phyloP scores from a whole-genome alignment of 2,888 invertebrate genomes.

The Quadroppia sp. region DNA sequence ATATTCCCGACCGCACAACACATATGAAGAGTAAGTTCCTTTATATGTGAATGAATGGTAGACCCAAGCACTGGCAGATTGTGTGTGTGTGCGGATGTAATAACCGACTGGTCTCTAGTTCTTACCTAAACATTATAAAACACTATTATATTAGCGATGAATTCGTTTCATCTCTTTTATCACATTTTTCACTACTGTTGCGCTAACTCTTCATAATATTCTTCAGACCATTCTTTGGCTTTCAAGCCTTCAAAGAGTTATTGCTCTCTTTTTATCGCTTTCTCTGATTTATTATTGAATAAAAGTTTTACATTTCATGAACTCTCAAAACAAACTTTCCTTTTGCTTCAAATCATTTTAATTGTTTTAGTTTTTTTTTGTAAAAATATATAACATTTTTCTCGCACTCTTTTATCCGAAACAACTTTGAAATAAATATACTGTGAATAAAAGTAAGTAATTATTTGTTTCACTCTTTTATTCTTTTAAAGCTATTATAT shows the following conservation, averaged over 20 bases:
- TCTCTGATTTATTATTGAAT: conserved; percentile 1
- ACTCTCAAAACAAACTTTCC: neutral
- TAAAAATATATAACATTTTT: too few relatives aligned
- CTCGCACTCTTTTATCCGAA: neutral
- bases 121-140: neutral
- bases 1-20: neutral
- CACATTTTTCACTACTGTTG: conserved; percentile 21
- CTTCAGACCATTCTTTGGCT: neutral
- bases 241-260: conserved; percentile 1
- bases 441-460: conserved; percentile 2
- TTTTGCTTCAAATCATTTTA: conserved; percentile 10
- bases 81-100: too few relatives aligned
- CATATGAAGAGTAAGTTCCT: neutral
- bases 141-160: too few relatives aligned
- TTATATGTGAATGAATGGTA: neutral
- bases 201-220: neutral
- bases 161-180: neutral
- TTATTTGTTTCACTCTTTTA: neutral
- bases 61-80: too few relatives aligned
- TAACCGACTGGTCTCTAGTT: too few relatives aligned
- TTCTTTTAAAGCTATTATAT: neutral
- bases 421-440: neutral
- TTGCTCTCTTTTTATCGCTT: neutral
- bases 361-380: too few relatives aligned
- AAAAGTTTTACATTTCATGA: neutral